Percentiles rank a stretch among this genome's conserved stretches.
Evolutionary conservation across 37 sponge, comb jelly and placozoan species (phyloP).

Genomic region (Halisarca cf. caerulea): DNA sequence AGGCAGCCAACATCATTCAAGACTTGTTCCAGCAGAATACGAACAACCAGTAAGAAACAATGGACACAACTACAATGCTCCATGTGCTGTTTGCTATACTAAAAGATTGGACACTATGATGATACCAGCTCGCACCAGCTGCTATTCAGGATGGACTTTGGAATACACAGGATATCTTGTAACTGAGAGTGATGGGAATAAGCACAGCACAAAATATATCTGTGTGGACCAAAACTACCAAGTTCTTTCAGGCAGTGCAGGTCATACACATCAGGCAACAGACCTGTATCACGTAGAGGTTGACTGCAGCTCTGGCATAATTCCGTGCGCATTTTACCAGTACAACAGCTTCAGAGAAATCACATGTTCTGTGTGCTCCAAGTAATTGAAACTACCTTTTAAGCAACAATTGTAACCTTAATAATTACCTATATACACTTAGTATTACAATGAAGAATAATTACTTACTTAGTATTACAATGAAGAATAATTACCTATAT

Average conservation of each 20-base stretch:
- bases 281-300: too few species aligned
- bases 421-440: too few species aligned
- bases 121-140: slow-evolving; percentile 15
- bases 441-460: too few species aligned
- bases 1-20: background rate
- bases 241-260: background rate
- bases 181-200: background rate
- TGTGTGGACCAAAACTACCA: background rate
- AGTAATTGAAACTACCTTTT: too few species aligned
- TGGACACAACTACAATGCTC: background rate
- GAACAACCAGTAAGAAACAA: background rate
- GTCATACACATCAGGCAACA: background rate
- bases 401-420: too few species aligned
- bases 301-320: too few species aligned
- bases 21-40: slow-evolving; percentile 17
- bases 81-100: slow-evolving; percentile 2
- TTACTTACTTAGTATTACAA: too few species aligned
- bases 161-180: slow-evolving; percentile 19
- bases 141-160: background rate
- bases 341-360: too few species aligned
- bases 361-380: too few species aligned
- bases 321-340: too few species aligned
- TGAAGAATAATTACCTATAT: too few species aligned
- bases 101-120: background rate
- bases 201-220: background rate